phyloP scores from a whole-genome alignment of 2,113 vertebrate species.

The Ceyx cyanopectus region DNA sequence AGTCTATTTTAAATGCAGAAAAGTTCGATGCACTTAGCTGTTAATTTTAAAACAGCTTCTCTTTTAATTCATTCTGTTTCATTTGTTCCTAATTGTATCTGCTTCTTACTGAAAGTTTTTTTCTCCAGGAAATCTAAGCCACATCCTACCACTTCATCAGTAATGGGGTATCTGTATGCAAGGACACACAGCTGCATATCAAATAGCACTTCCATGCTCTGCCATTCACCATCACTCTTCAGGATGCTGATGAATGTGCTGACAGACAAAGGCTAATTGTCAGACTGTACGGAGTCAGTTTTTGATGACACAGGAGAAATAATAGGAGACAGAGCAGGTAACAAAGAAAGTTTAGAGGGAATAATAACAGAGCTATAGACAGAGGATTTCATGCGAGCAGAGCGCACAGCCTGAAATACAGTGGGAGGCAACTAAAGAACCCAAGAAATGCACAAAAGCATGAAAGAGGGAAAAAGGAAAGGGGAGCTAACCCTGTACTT shows the following conservation, averaged over 20 bases:
- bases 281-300: slow-evolving; percentile 66
- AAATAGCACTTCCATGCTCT: slow-evolving; percentile 31
- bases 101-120: background rate
- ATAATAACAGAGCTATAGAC: slow-evolving; percentile 46
- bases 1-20: background rate
- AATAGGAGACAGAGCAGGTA: slow-evolving; percentile 71
- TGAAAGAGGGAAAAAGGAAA: background rate
- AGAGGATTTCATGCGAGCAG: background rate
- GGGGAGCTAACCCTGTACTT: background rate
- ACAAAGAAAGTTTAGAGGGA: slow-evolving; percentile 78
- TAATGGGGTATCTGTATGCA: background rate
- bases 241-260: slow-evolving; percentile 59
- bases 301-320: slow-evolving; percentile 78
- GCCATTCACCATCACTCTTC: slow-evolving; percentile 35
- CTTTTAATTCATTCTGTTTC: background rate
- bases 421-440: background rate
- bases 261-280: slow-evolving; percentile 79
- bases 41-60: background rate
- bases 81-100: background rate
- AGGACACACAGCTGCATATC: slow-evolving; percentile 60
- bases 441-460: background rate
- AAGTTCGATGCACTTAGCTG: background rate
- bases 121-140: background rate
- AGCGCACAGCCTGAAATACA: background rate
- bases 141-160: background rate